Evolutionary conservation across 2,113 vertebrate species (phyloP).

Genomic region (Trichechus manatus): DNA sequence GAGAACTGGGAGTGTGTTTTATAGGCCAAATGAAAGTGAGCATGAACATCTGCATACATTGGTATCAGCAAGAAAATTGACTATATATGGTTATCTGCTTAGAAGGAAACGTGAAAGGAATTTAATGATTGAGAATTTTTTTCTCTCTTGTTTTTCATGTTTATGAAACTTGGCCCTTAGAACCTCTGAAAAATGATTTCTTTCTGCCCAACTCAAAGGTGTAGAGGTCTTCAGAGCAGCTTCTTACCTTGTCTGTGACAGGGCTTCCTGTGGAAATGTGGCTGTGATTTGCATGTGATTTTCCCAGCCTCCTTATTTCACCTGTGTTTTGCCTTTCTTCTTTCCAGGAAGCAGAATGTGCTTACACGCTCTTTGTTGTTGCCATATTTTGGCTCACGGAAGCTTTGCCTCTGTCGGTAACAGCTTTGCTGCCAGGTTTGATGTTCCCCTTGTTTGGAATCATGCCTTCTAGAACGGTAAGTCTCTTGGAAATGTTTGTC

Average conservation of each 20-base stretch:
- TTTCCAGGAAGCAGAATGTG: constrained; percentile 94
- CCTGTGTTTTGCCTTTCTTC: constrained; percentile 57
- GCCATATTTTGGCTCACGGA: constrained; percentile 94
- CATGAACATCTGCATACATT: neutral
- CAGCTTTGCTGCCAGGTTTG: constrained; percentile 93
- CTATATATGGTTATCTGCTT: neutral
- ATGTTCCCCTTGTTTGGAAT: constrained; percentile 95
- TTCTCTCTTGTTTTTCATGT: neutral
- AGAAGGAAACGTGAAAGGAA: constrained; percentile 17
- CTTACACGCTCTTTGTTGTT: constrained; percentile 92
- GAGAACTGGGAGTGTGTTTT: neutral
- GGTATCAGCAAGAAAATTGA: neutral
- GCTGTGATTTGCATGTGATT: neutral
- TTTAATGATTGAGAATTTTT: neutral
- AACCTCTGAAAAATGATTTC: neutral
- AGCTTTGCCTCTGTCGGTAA: constrained; percentile 92
- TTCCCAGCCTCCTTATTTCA: neutral
- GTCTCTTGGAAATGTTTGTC: neutral
- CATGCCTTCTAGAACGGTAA: constrained; percentile 92
- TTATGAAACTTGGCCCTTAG: neutral
- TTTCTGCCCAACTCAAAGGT: neutral
- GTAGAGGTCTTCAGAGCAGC: neutral
- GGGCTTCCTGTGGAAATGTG: neutral
- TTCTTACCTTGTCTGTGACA: neutral
- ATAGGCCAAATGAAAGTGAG: neutral